Evolutionary conservation across 1,140 invertebrate genomes (phyloP), one percentile per base, ranked within the genome.

Genomic region (Frieseomelitta varia): DNA sequence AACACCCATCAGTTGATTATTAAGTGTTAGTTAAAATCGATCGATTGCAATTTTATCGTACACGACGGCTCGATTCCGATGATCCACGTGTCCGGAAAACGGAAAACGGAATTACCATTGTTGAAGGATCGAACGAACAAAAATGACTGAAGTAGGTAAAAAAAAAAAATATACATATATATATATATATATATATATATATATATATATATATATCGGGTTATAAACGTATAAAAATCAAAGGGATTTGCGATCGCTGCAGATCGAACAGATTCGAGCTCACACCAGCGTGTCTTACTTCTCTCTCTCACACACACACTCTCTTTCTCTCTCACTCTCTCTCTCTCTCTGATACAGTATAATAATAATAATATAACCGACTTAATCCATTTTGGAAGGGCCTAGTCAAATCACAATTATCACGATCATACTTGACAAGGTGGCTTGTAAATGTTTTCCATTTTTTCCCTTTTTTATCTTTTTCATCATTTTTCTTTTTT

Each of bases 361-460:
- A 71, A 83, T 78, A 78, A 83, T 85, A 81, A 80, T 80, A 79
- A 72, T 85, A 74, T 81, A 88, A 88, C 63, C 84, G 63, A 85
- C 53, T 74, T 39, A 73, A 86, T 90, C 80, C 79, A 83, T 83
- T 61, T 89, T 75, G 87, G 90, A 92, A 92, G 92, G 93, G 92
- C 85, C 92, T 93, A 91, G 90, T 95, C 94, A 93, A 94, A 93
- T 94, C 91, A 93, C 92, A 91, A 93, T 93, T 94, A 94, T 95
- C 93, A 94, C 93, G 87, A 93, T 92, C 92, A 92, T 90, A 93
- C 90, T 91, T 89, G 88, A 91, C 92, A 91, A 90, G 90, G 92
- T 94, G 93, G 92, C 92, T 92, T 93, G 91, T 92, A 94, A 92
- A 89, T 85, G 65, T 82, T 77, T 55, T 67, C 56, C 73, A n/a